Evolutionary conservation across 2,113 vertebrate species (phyloP).

Genomic region (Micromys minutus): DNA sequence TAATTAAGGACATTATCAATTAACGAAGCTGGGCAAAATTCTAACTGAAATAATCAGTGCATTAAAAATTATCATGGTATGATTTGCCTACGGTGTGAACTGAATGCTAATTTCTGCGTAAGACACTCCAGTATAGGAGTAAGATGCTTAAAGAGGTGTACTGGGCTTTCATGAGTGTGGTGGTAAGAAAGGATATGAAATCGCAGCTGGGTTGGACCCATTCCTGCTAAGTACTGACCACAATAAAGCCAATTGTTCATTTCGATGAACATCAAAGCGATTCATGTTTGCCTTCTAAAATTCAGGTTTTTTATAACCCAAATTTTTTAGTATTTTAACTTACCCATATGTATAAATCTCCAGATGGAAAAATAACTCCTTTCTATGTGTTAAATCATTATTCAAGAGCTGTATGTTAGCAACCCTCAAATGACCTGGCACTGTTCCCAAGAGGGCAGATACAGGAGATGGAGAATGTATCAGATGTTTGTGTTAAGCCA

Average conservation of each 20-base stretch:
- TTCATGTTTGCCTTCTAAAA: constrained; percentile 28
- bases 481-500: constrained; percentile 67
- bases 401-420: constrained; percentile 58
- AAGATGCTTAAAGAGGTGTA: not conserved
- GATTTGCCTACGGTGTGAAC: not conserved
- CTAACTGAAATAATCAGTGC: not conserved
- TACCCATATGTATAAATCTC: constrained; percentile 46
- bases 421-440: constrained; percentile 48
- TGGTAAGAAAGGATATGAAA: not conserved
- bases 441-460: constrained; percentile 32
- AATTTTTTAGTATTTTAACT: constrained; percentile 23
- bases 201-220: not conserved
- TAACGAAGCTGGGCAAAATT: not conserved
- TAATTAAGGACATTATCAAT: not conserved
- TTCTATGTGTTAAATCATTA: constrained; percentile 59
- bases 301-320: constrained; percentile 25
- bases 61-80: not conserved
- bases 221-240: not conserved
- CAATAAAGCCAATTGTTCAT: not conserved
- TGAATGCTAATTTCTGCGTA: not conserved
- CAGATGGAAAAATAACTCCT: constrained; percentile 62
- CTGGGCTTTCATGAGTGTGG: not conserved
- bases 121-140: not conserved
- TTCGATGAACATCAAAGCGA: not conserved
- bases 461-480: constrained; percentile 61